These are phyloP conservation scores for Flexamia atlantica DNA, from an alignment of 2,888 invertebrate genomes.

Conservation along the genomic window DNA sequence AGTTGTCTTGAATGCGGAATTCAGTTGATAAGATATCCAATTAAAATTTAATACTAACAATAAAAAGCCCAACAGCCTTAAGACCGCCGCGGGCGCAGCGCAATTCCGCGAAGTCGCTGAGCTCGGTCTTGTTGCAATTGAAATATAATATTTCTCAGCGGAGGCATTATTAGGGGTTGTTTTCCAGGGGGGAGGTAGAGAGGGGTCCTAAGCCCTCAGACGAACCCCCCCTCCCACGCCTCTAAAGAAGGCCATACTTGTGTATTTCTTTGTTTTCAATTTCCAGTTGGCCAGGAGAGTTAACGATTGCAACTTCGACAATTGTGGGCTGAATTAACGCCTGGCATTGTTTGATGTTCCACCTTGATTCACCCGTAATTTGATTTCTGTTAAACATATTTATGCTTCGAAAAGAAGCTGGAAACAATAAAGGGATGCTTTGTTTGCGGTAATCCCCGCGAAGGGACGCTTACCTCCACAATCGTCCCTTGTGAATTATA, in stretches of 20 bases:
- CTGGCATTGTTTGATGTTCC: conserved; percentile 44
- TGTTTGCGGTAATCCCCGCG: conserved; percentile 32
- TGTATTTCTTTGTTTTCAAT: conserved; percentile 56
- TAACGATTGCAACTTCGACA: conserved; percentile 27
- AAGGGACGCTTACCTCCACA: not conserved
- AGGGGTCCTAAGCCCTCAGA: conserved; percentile 22
- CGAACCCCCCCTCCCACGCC: conserved; percentile 1
- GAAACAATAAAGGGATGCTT: conserved; percentile 43
- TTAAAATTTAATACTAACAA: no score
- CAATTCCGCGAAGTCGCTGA: not conserved
- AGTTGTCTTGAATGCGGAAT: no score
- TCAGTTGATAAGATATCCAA: no score
- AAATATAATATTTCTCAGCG: conserved; percentile 55
- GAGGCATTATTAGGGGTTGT: conserved; percentile 56
- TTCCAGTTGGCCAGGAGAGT: conserved; percentile 43
- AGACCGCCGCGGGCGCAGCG: not conserved
- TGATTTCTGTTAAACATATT: conserved; percentile 55
- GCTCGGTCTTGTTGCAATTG: conserved; percentile 43
- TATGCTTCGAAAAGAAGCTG: conserved; percentile 39
- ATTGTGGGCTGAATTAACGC: conserved; percentile 38
- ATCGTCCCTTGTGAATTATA: not conserved
- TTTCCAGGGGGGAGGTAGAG: conserved; percentile 20
- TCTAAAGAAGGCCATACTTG: conserved; percentile 46
- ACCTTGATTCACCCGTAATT: conserved; percentile 30
- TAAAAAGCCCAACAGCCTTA: no score